Evolutionary conservation across 2,797 vertebrate species (phyloP), one percentile per base, ranked within the genome.

Genomic region (Octomys mimax): DNA sequence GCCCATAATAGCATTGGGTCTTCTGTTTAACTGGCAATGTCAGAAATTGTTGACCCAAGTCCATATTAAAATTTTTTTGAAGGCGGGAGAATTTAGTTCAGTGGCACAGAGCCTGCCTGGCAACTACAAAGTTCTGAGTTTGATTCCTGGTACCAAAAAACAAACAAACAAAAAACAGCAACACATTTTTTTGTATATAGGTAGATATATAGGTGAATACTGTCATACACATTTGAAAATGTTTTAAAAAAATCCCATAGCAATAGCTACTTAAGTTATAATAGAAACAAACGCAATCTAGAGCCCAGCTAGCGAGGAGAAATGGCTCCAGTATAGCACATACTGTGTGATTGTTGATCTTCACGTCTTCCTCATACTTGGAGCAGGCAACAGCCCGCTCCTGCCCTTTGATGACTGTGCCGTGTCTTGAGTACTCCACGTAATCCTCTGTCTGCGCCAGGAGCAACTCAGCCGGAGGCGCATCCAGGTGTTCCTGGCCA

Each of bases 381-480:
- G 99, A 99, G 93, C 99, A 99, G 49, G 99, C 99, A 13, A 99
- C 98, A 16, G 99, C 99, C 96, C 99, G 99, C 97, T 99, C 99
- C 57, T 99, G 99, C 26, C 99, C 99, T 98, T 99, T 99, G 96
- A 99, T 99, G 64, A 99, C 99, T 2, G 99, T 99, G 3, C 99
- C 99, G 12, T 99, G 99, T 57, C 99, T 99, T 11, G 99, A 99
- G 96, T 99, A 99, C 97, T 99, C 99, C 96, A 99, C 99, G 0
- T 99, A 99, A 97, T 99, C 99, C 98, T 99, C 99, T 0, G 99
- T 99, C 98, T 99, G 99, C 77, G 99, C 99, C 98, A 99, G 96
- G 3, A 99, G 99, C 96, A 99, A 97, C 97, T 99, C 99, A 90
- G 99, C 98, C 0, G 99, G 99, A 28, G 99, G 99, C 1, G 99